Percentiles rank a stretch among this genome's conserved stretches.
Evolutionary conservation across 2,888 invertebrate species (phyloP).

Genomic region (Pilophorus perplexus): DNA sequence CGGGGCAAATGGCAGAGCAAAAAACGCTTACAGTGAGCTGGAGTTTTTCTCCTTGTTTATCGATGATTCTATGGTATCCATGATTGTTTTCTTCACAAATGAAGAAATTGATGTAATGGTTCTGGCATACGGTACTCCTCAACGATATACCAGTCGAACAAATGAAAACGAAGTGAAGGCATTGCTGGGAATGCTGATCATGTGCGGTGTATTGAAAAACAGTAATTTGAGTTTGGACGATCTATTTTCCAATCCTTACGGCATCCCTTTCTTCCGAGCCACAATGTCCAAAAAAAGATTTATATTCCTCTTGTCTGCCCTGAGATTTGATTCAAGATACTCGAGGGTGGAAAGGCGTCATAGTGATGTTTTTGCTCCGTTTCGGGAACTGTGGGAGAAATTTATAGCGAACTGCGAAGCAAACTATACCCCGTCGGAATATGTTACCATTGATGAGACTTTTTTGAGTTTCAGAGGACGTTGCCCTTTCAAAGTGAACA

Average conservation of each 20-base stretch:
- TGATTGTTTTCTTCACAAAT: not conserved
- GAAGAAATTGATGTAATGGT: not conserved
- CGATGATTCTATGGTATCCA: not conserved
- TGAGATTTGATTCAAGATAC: conserved; percentile 11
- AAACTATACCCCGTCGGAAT: conserved; percentile 33
- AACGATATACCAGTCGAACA: not conserved
- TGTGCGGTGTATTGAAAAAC: not conserved
- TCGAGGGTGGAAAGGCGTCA: not conserved
- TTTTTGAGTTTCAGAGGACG: conserved; percentile 34
- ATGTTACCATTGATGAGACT: conserved; percentile 37
- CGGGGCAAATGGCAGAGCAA: not conserved
- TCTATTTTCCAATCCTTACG: conserved; percentile 2
- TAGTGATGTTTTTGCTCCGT: conserved; percentile 39
- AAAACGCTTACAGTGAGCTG: not conserved
- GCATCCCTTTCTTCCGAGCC: conserved; percentile 7
- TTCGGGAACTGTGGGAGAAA: conserved; percentile 40
- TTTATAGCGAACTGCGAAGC: conserved; percentile 29
- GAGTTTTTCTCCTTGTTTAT: not conserved
- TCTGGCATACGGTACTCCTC: not conserved
- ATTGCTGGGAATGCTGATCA: not conserved
- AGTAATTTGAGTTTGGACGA: not conserved
- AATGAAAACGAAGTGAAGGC: not conserved
- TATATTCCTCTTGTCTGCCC: not conserved
- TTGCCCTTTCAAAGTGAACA: conserved; percentile 38
- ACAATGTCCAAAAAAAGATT: conserved; percentile 5